Evolutionary conservation across 2,797 vertebrate species (phyloP).

Genomic region (Lycodopsis pacificus): DNA sequence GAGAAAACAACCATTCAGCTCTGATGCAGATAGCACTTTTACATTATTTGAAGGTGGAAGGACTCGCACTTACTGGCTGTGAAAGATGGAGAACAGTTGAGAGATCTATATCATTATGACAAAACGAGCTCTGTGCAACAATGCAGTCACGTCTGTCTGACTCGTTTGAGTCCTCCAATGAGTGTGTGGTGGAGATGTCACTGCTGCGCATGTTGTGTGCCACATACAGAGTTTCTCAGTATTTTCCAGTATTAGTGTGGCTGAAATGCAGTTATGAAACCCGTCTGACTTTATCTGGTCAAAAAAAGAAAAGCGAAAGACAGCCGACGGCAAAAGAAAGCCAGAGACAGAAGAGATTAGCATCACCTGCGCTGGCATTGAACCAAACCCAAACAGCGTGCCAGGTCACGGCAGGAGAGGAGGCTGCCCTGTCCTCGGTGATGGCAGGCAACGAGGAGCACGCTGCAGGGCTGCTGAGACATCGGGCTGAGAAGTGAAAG

Average conservation of each 20-base stretch:
- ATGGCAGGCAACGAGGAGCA: constrained; percentile 44
- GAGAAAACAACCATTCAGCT: constrained; percentile 27
- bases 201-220: neutral
- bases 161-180: neutral
- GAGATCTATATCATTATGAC: neutral
- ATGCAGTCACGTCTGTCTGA: neutral
- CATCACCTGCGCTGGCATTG: constrained; percentile 75
- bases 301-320: constrained; percentile 61
- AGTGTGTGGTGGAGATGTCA: neutral
- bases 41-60: constrained; percentile 32
- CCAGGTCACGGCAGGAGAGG: constrained; percentile 69
- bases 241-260: constrained; percentile 34
- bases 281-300: constrained; percentile 68
- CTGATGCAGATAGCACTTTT: constrained; percentile 28
- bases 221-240: constrained; percentile 37
- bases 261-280: constrained; percentile 70
- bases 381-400: constrained; percentile 70
- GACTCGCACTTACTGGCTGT: constrained; percentile 9
- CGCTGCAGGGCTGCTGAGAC: constrained; percentile 62
- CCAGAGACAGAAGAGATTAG: constrained; percentile 76
- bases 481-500: constrained; percentile 48
- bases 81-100: neutral
- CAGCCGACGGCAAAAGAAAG: constrained; percentile 76
- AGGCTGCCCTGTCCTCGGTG: constrained; percentile 39
- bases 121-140: neutral